Base-by-base conservation (phyloP, 2,888 invertebrate genomes). In the Limnephilus lunatus region DNA sequence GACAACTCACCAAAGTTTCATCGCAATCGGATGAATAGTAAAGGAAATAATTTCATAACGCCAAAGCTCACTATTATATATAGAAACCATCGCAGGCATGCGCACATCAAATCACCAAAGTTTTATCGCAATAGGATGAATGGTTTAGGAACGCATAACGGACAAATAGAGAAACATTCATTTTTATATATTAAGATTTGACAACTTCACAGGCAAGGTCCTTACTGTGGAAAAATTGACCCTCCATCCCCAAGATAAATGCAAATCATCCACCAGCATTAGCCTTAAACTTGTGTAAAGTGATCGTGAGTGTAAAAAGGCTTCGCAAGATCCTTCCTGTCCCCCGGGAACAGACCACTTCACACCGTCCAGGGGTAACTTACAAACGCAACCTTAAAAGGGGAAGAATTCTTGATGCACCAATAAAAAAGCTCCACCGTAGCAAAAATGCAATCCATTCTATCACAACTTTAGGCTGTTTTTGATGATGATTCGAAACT, bases 281-380 rank as follows among this genome's bases (percentile, higher is more conserved):
- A 90, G 90, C 88, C 92, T 92, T 92, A 93, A 93, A 93, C 91
- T 93, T 92, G 88, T 53, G 88, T 93, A 93, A 91, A 91, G 88
- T 82, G 90, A 87, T 85, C 91, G 83, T 90, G 85, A 91, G 87
- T 91, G 91, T 92, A 88, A 92, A 91, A 93, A 92, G 88, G 89
- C 39, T 39, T 32, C 81, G n/a, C 44, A 81, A 39, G 90, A 90
- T 91, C 90, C 92, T 89, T 88, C 85, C 68, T 90, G 81, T 90
- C 91, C 91, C 89, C 81, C 53, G 86, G 93, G 93, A 91, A 91
- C 48, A 85, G 87, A 86, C 90, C 91, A 89, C 90, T 92, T 92
- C 91, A 92, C 93, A 92, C 93, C 92, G 85, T 88, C 53, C 88
- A 31, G 53, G 68, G 88, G 88, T 68, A 31, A 31, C 30, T 87